Conservation (phyloP, 2,113 vertebrate species). For the Ancistrus triradiatus region DNA sequence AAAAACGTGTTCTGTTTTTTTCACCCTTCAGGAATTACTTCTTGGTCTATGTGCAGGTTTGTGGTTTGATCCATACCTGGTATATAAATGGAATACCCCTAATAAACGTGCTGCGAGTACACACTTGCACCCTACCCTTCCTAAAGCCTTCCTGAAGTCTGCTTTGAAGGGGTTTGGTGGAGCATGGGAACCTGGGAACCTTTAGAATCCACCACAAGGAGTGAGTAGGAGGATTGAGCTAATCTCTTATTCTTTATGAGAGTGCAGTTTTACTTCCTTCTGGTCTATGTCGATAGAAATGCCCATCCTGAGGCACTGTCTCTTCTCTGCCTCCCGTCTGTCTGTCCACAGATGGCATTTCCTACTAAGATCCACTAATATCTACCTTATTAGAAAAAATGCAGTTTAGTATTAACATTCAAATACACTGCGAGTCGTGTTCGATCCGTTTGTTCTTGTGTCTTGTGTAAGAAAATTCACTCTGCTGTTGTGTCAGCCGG, state of each 20-base stretch:
- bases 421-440: no score
- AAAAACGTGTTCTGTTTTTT: no score
- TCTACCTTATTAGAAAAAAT: slow-evolving; percentile 2
- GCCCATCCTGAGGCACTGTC: slow-evolving; percentile 15
- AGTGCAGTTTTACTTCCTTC: slow-evolving; percentile 24
- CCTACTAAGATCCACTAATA: neutral
- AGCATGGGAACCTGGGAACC: slow-evolving; percentile 37
- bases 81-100: neutral
- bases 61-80: neutral
- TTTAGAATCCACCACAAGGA: neutral
- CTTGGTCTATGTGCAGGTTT: neutral
- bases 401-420: neutral
- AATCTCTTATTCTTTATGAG: slow-evolving; percentile 19
- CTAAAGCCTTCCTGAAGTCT: no score
- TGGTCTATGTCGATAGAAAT: slow-evolving; percentile 34
- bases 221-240: slow-evolving; percentile 11
- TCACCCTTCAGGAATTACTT: no score
- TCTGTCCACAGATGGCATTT: slow-evolving; percentile 8
- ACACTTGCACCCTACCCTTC: no score
- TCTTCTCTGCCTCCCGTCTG: neutral
- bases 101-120: no score
- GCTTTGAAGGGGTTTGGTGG: neutral
- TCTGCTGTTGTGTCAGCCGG: neutral
- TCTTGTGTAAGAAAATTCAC: neutral
- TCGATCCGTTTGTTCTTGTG: no score